phyloP scores from a whole-genome alignment of 2,797 vertebrate species.

The Falco biarmicus region DNA sequence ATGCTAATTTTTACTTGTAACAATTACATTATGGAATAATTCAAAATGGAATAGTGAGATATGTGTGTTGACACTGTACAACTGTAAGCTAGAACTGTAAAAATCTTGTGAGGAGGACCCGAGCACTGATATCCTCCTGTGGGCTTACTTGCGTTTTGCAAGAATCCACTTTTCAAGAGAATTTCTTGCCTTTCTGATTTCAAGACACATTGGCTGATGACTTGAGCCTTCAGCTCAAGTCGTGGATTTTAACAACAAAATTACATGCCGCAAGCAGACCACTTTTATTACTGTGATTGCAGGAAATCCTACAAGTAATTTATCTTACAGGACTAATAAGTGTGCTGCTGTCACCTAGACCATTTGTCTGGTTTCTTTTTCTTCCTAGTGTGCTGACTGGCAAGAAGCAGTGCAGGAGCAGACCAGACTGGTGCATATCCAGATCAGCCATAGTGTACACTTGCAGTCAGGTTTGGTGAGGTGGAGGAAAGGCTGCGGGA shows the following conservation, averaged over 20 bases:
- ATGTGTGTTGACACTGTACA: neutral
- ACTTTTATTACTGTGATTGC: neutral
- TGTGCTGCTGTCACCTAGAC: neutral
- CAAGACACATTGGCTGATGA: neutral
- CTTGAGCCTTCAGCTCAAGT: neutral
- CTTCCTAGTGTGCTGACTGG: accelerated
- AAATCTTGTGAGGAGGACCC: neutral
- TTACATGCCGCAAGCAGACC: accelerated
- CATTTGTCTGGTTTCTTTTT: neutral
- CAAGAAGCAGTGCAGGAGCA: neutral
- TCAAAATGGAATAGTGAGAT: neutral
- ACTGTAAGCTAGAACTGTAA: neutral
- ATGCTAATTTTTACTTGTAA: neutral
- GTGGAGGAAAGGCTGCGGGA: neutral
- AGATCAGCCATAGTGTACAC: accelerated
- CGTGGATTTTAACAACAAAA: neutral
- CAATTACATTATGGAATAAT: neutral
- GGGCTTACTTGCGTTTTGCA: neutral
- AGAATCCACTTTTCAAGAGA: neutral
- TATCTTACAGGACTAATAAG: neutral
- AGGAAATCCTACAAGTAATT: neutral
- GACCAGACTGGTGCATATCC: accelerated
- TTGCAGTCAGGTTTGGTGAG: neutral
- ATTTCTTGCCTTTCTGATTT: neutral
- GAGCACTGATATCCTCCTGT: neutral